These are phyloP conservation scores for Drosophila asahinai DNA, from an alignment of 1,140 invertebrate species.

Conservation along the genomic window DNA sequence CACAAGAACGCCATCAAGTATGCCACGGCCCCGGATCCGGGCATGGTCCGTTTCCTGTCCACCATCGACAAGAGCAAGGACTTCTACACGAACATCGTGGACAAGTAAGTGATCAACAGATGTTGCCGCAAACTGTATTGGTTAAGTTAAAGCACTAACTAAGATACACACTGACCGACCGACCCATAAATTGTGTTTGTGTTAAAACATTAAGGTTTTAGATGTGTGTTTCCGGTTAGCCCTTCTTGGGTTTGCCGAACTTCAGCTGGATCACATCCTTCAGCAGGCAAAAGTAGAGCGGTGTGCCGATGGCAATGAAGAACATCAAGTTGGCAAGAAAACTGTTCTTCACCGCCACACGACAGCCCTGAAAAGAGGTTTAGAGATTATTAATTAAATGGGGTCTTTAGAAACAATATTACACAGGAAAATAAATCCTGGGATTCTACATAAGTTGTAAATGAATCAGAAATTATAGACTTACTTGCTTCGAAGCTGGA, in stretches of 20 bases:
- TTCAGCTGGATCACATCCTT: conserved; percentile 48
- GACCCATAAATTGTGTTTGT: neutral
- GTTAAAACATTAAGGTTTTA: neutral
- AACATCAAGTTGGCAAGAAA: conserved; percentile 59
- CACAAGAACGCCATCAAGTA: conserved; percentile 67
- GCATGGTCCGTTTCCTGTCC: conserved; percentile 73
- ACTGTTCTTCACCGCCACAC: conserved; percentile 34
- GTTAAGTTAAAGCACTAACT: conserved; percentile 1
- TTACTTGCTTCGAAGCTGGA: conserved; percentile 1
- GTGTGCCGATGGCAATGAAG: conserved; percentile 68
- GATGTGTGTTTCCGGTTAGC: conserved; percentile 5
- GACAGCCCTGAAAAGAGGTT: conserved; percentile 43
- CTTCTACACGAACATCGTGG: conserved; percentile 82
- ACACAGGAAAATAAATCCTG: no score
- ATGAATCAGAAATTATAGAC: neutral
- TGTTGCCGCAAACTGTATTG: conserved; percentile 20
- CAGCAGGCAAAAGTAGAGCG: conserved; percentile 69
- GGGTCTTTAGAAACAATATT: no score
- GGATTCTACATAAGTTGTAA: no score
- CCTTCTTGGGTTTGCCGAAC: conserved; percentile 37
- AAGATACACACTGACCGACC: conserved; percentile 26
- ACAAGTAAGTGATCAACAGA: conserved; percentile 70
- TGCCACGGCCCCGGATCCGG: conserved; percentile 74
- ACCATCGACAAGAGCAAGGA: conserved; percentile 84
- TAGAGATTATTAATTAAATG: neutral